Conservation (phyloP, 2,888 invertebrate genomes). For the Machimus atricapillus region DNA sequence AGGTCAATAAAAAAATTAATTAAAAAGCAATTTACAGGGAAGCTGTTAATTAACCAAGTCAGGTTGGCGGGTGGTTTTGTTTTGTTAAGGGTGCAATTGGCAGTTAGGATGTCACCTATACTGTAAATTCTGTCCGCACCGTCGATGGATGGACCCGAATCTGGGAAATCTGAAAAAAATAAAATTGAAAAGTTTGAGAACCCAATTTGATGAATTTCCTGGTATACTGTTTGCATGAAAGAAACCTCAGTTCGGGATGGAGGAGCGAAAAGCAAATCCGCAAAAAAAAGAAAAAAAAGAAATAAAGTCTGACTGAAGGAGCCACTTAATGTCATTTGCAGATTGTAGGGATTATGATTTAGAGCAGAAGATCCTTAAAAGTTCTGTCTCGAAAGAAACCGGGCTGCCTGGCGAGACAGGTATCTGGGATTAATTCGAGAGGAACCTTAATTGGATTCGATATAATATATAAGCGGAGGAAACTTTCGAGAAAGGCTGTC, state of each 20-base stretch:
- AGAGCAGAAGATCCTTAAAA: constrained; percentile 30
- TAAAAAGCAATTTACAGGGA: constrained; percentile 44
- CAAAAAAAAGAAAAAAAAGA: not conserved
- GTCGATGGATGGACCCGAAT: constrained; percentile 43
- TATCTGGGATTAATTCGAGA: not conserved
- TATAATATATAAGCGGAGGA: constrained; percentile 6
- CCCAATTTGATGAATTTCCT: constrained; percentile 5
- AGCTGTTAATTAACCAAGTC: constrained; percentile 48
- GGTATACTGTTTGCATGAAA: not conserved
- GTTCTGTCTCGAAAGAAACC: not conserved
- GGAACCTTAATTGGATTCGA: constrained; percentile 20
- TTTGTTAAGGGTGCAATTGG: constrained; percentile 46
- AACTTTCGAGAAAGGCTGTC: not conserved
- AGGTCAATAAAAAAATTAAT: constrained; percentile 20
- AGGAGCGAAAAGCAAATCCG: not conserved
- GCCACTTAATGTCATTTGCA: constrained; percentile 45
- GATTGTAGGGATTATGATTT: constrained; percentile 35
- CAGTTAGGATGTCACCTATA: constrained; percentile 52
- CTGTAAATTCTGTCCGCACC: constrained; percentile 47
- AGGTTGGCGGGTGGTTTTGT: constrained; percentile 47
- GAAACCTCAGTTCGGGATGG: not conserved
- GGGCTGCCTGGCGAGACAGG: constrained; percentile 2
- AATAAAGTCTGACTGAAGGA: constrained; percentile 21
- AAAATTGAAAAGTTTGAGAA: not conserved
- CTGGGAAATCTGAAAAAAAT: constrained; percentile 40